phyloP scores from a whole-genome alignment of 2,888 invertebrate species.

The Neocrepidodera transversa region DNA sequence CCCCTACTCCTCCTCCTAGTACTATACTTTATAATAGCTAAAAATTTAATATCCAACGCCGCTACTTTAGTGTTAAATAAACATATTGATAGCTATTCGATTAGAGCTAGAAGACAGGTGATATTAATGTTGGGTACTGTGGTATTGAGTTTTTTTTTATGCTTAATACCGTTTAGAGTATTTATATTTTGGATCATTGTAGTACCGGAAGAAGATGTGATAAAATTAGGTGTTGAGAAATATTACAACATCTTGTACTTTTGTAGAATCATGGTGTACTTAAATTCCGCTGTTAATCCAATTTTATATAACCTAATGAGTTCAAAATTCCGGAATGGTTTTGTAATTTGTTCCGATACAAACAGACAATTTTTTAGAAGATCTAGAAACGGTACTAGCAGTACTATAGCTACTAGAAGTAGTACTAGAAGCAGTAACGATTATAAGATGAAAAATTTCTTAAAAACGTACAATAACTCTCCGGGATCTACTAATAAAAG shows the following conservation, averaged over 20 bases:
- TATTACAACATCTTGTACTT: slow-evolving; percentile 86
- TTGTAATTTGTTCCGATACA: slow-evolving; percentile 71
- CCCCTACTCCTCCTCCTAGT: slow-evolving; percentile 81
- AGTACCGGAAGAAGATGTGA: slow-evolving; percentile 72
- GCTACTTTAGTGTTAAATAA: slow-evolving; percentile 67
- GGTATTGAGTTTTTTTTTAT: slow-evolving; percentile 86
- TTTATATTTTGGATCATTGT: slow-evolving; percentile 84
- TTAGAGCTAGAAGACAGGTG: slow-evolving; percentile 80
- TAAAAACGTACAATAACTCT: slow-evolving; percentile 54
- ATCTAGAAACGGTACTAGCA: slow-evolving; percentile 63
- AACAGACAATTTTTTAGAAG: slow-evolving; percentile 62
- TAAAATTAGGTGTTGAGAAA: slow-evolving; percentile 74
- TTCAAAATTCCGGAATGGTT: slow-evolving; percentile 86
- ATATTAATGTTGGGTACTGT: slow-evolving; percentile 88
- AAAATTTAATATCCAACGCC: slow-evolving; percentile 76
- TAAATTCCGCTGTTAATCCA: slow-evolving; percentile 90
- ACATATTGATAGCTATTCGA: slow-evolving; percentile 74
- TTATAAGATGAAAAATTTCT: slow-evolving; percentile 51
- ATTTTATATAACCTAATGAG: slow-evolving; percentile 93
- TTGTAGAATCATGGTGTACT: slow-evolving; percentile 84
- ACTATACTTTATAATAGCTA: slow-evolving; percentile 84
- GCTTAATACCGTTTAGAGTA: slow-evolving; percentile 85
- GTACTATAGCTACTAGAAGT: slow-evolving; percentile 61
- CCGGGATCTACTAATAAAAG: slow-evolving; percentile 66
- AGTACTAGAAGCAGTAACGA: slow-evolving; percentile 56